phyloP scores from a whole-genome alignment of 2,113 vertebrate species.

The Echinops telfairi region DNA sequence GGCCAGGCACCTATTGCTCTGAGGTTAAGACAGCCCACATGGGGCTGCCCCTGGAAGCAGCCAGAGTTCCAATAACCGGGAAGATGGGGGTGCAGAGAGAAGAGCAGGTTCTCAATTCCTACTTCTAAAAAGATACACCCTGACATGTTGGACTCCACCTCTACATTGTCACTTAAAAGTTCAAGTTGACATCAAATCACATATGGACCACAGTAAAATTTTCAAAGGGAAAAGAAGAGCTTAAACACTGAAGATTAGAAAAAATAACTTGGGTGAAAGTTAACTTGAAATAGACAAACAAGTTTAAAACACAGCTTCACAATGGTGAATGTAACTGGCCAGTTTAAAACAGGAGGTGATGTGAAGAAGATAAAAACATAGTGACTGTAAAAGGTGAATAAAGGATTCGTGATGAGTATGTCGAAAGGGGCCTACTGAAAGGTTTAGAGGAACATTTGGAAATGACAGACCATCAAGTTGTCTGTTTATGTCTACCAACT shows the following conservation, averaged over 20 bases:
- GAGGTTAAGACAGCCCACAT: no score
- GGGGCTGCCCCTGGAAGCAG: no score
- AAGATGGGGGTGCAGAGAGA: no score
- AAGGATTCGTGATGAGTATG: not conserved
- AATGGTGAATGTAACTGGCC: not conserved
- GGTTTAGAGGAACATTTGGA: not conserved
- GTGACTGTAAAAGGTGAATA: not conserved
- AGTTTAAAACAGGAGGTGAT: not conserved
- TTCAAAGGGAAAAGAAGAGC: slow-evolving; percentile 13
- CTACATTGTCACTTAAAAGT: no score
- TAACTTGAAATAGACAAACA: not conserved
- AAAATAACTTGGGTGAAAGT: not conserved
- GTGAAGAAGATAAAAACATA: not conserved
- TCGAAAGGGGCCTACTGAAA: not conserved
- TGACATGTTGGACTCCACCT: no score
- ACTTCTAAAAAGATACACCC: no score
- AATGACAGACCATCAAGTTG: not conserved
- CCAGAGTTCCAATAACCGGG: no score
- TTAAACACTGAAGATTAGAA: not conserved
- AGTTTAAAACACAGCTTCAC: slow-evolving; percentile 1
- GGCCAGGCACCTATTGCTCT: no score
- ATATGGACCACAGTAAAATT: not conserved
- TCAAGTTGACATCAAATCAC: no score
- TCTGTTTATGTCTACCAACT: not conserved
- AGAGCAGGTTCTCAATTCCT: no score